Evolutionary conservation across 2,113 vertebrate genomes (phyloP).

Genomic region (Gallinago jamesoni): DNA sequence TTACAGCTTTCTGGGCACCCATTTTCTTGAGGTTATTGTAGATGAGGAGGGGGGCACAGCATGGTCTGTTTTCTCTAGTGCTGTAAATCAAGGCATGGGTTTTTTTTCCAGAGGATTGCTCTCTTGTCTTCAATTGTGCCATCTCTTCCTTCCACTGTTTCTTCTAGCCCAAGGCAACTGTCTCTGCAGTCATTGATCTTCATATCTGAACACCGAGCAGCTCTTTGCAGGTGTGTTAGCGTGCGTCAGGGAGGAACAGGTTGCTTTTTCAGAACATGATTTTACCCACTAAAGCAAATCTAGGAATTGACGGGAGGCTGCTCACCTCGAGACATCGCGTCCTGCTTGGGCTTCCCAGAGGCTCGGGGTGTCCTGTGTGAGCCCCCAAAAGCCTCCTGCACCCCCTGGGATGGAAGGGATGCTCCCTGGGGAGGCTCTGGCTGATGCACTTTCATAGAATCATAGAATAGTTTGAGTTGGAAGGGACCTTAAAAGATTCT

Average conservation of each 20-base stretch:
- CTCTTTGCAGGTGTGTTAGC: background rate
- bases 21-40: background rate
- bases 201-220: background rate
- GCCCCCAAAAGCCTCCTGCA: background rate
- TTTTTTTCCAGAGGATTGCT: background rate
- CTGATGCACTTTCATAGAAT: background rate
- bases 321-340: rapidly evolving
- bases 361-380: background rate
- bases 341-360: background rate
- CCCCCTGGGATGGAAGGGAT: background rate
- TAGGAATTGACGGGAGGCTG: rapidly evolving
- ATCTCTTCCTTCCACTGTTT: background rate
- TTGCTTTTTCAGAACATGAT: background rate
- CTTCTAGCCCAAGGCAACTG: background rate
- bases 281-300: background rate
- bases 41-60: background rate
- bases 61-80: background rate
- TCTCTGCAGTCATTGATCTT: constrained; percentile 1
- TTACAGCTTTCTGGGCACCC: background rate
- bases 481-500: background rate
- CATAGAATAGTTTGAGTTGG: background rate
- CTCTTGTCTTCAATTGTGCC: background rate
- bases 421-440: too few species aligned
- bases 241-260: background rate
- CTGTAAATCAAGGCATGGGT: background rate